Conservation (phyloP, 2,113 vertebrate genomes). For the Cheilinus undulatus region DNA sequence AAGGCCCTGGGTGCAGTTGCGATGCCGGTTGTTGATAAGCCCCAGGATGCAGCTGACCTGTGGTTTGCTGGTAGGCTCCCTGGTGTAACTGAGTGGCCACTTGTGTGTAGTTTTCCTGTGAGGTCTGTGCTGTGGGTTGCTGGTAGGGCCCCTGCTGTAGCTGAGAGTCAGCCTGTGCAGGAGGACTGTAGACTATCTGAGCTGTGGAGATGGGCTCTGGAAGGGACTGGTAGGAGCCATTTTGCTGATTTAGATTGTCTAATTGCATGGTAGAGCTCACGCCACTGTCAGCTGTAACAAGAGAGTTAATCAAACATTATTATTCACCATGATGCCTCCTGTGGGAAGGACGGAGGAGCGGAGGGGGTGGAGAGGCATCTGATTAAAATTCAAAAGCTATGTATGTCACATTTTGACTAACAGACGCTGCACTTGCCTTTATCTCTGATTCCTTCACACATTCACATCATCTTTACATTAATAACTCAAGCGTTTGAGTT, state of each 20-base stretch:
- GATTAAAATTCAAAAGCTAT: conserved; percentile 41
- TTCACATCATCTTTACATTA: conserved; percentile 1
- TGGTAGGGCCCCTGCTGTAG: conserved; percentile 70
- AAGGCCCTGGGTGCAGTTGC: conserved; percentile 73
- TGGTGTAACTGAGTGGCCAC: conserved; percentile 76
- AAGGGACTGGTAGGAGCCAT: conserved; percentile 86
- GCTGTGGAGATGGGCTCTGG: conserved; percentile 82
- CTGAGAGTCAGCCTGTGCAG: conserved; percentile 76
- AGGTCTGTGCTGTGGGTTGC: conserved; percentile 80
- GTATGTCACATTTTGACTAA: conserved; percentile 47
- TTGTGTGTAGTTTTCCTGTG: conserved; percentile 73
- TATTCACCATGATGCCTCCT: conserved; percentile 10
- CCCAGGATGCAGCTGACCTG: conserved; percentile 63
- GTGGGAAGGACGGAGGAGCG: conserved; percentile 34
- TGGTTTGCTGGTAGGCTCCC: conserved; percentile 69
- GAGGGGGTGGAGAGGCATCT: conserved; percentile 6
- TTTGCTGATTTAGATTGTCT: conserved; percentile 90
- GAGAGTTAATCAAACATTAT: conserved; percentile 45
- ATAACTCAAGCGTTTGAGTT: too few relatives aligned
- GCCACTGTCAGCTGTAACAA: conserved; percentile 90
- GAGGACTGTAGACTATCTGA: conserved; percentile 78
- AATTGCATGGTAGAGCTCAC: conserved; percentile 87
- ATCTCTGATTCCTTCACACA: neutral
- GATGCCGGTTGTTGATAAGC: conserved; percentile 65
- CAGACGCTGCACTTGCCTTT: neutral